Evolutionary conservation across 2,888 invertebrate species (phyloP).

Genomic region (Caenorhabditis parvicauda): DNA sequence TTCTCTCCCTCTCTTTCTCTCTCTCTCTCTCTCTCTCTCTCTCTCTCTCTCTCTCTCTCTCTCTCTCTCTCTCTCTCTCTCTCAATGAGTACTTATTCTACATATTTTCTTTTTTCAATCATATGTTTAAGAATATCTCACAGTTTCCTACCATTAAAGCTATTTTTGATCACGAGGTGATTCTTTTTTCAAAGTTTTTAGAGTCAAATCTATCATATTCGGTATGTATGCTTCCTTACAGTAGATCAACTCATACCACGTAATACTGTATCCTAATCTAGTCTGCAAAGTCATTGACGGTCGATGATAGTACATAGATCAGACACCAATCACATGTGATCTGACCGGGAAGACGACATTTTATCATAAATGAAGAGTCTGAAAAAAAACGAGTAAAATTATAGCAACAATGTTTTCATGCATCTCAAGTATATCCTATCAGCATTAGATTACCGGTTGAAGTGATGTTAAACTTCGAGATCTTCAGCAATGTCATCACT

Average conservation of each 20-base stretch:
- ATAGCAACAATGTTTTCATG: no score
- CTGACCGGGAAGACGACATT: neutral
- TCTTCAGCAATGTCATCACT: slow-evolving; percentile 9
- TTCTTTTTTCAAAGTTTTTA: slow-evolving; percentile 4
- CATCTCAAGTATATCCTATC: no score
- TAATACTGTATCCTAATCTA: no score
- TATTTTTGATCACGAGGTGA: slow-evolving; percentile 6
- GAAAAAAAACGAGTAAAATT: neutral
- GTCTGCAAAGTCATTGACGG: no score
- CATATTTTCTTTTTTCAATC: neutral
- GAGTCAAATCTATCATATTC: no score
- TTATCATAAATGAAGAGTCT: neutral
- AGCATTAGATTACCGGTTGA: no score
- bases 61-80: neutral
- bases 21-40: neutral
- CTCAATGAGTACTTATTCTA: slow-evolving; percentile 2
- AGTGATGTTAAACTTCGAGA: no score
- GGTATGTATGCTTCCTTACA: no score
- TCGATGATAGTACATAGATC: no score
- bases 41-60: neutral
- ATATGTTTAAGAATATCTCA: neutral
- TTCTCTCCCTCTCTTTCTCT: neutral
- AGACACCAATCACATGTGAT: no score
- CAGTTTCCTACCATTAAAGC: neutral
- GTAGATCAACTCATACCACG: no score